Base-by-base conservation (phyloP, 2,113 vertebrate species). In the Microcebus lehilahytsara region DNA sequence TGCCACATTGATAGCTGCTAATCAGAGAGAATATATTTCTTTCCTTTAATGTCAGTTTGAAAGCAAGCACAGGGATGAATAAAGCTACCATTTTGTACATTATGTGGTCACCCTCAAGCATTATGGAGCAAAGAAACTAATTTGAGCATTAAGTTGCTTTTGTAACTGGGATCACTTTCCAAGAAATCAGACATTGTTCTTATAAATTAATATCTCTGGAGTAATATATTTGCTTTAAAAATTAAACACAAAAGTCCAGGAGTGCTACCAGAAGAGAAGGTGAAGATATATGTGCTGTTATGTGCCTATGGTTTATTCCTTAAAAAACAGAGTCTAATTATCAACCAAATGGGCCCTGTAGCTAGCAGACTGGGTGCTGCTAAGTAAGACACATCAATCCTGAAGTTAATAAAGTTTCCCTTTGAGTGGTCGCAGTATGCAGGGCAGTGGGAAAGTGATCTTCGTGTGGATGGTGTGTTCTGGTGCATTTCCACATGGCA, bases 221-320 rank as follows among this genome's bases (percentile, higher is more conserved):
- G 94, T 97, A 91, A 86, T 94, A 46, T 60, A 22, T 96, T 95
- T 95, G 77, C 87, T 96, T 93, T 74, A 84, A 85, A 97, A 97
- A 97, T 49, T 46, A 94, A 96, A 89, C 37, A 85, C 64, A 71
- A 42, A 81, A 64, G 83, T 86, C 64, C 30, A 74, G 88, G 37
- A 93, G 49, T 90, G 53, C 64, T 87, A 14, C 67, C 69, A 40
- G 64, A 67, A 93, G 66, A 42, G 8, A 13, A 56, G 12, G 25
- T 32, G 22, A 85, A 88, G 84, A 46, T 95, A 86, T 96, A 5
- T 58, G 23, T 84, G 80, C 75, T 92, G 13, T 72, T 89, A 60
- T 40, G 17, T 92, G 58, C 23, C 32, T 34, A 1, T 81, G n/a
- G 34, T 51, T 81, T 96, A 34, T 91, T 92, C 40, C 46, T 91